Base-by-base conservation (phyloP, 2,888 invertebrate species). In the Acronicta leporina region DNA sequence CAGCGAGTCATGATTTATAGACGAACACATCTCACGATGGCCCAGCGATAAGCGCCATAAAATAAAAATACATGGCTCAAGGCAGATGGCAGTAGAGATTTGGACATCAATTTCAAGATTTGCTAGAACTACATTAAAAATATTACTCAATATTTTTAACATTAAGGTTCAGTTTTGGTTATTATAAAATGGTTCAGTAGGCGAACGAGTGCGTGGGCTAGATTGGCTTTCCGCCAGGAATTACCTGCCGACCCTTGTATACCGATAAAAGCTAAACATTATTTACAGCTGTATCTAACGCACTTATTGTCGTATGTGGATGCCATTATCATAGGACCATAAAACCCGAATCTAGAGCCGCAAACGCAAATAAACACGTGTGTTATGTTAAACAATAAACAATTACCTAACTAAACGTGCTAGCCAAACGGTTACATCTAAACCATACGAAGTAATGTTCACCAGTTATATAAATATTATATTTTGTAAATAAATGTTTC, bases 231-330 rank as follows among this genome's bases (percentile, higher is more conserved):
- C 20, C n/a, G 88, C 93, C 94, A 92, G 85, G 80, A 83, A 84
- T 92, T 90, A 93, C 93, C 93, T 94, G 93, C 87, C 86, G 91
- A 88, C 90, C 91, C 92, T 90, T 89, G 88, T 91, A 86, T 83
- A 86, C 87, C 84, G 89, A 90, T 91, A 91, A 91, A 90, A 89
- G 87, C 87, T 86, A 84, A 88, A 91, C 87, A 92, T 90, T 90
- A 91, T 90, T 91, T 87, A 91, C 87, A 87, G 86, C 83, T 82
- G 81, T 86, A 88, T 85, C 84, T 83, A 82, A 84, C 84, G 79
- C 84, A 83, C 84, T 87, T 87, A 87, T 87, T 89, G 85, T 85
- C 84, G 79, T 77, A 76, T 82, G 79, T 76, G 76, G 74, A 80
- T 77, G 73, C 82, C 73, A 77, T 81, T 81, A 82, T 76, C 74